Conservation (phyloP, 2,888 invertebrate species). For the Caenorhabditis doughertyi region DNA sequence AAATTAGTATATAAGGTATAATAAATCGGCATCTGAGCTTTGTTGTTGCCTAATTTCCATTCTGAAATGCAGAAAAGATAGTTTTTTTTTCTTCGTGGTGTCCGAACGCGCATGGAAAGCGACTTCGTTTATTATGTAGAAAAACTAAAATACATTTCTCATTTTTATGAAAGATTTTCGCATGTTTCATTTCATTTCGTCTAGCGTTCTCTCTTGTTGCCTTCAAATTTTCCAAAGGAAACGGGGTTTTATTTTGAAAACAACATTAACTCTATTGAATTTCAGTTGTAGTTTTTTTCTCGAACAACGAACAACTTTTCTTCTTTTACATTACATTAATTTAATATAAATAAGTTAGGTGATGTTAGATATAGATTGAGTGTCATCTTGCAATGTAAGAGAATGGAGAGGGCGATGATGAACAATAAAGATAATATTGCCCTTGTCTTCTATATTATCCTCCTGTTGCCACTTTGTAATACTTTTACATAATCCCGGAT, state of each 20-base stretch:
- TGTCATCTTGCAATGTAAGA: constrained; percentile 22
- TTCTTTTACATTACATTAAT: neutral
- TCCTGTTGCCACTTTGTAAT: constrained; percentile 30
- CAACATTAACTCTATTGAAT: too few relatives aligned
- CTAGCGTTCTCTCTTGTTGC: neutral
- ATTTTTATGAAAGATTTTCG: constrained; percentile 7
- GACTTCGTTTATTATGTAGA: constrained; percentile 22
- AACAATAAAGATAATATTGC: constrained; percentile 55
- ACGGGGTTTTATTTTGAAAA: too few relatives aligned
- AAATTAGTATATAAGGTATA: too few relatives aligned
- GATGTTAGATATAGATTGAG: neutral
- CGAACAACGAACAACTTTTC: neutral
- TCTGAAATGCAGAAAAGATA: neutral
- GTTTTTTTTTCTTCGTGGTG: constrained; percentile 18
- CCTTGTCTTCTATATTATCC: neutral
- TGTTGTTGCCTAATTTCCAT: too few relatives aligned
- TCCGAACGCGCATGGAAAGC: constrained; percentile 20
- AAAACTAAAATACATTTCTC: constrained; percentile 22
- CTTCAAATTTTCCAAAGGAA: neutral
- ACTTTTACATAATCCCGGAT: constrained; percentile 47
- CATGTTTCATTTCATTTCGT: neutral
- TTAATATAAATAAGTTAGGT: neutral
- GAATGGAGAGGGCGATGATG: constrained; percentile 30
- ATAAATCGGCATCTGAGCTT: too few relatives aligned
- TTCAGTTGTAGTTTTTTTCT: too few relatives aligned